These are phyloP conservation scores for Lutjanus campechanus DNA, from an alignment of 2,797 vertebrate genomes.

Conservation along the genomic window DNA sequence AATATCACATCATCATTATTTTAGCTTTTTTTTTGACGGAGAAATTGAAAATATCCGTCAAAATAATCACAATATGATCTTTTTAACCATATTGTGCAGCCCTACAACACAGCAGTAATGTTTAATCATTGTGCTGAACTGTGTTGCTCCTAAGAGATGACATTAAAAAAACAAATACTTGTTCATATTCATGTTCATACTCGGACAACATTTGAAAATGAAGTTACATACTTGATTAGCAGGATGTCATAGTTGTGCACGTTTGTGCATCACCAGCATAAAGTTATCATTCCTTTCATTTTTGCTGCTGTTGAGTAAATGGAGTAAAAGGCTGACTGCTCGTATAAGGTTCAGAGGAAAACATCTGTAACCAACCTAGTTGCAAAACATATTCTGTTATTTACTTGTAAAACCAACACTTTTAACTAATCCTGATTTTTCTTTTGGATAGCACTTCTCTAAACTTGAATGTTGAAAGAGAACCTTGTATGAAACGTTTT, in stretches of 20 bases:
- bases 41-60: no score
- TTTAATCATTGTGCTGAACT: background rate
- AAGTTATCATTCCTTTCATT: background rate
- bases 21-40: no score
- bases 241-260: background rate
- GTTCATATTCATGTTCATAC: no score
- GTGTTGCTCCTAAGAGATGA: no score
- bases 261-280: background rate
- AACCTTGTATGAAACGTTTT: constrained; percentile 8
- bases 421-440: background rate
- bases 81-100: no score
- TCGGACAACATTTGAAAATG: background rate
- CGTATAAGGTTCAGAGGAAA: background rate
- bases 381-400: background rate
- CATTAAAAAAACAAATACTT: background rate
- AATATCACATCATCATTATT: no score
- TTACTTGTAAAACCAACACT: background rate
- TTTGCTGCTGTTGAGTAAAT: background rate
- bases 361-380: background rate
- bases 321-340: background rate
- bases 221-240: background rate
- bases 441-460: background rate
- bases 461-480: background rate
- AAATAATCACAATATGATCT: no score
- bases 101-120: background rate